Conservation (phyloP, 1,140 invertebrate species). For the Whitmania pigra region DNA sequence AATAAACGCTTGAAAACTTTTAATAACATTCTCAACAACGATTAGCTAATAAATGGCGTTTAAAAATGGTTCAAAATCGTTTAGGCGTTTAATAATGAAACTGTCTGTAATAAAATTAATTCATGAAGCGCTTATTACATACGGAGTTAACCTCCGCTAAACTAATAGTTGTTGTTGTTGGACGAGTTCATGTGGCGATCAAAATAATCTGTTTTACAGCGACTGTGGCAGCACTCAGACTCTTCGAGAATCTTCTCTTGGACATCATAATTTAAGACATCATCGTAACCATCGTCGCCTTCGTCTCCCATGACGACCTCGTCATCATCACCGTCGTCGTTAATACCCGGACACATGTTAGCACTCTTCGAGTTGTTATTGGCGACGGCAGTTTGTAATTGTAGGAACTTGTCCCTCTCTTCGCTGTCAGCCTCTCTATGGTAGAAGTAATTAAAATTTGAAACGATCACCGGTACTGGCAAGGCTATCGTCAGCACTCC, state of each 20-base stretch:
- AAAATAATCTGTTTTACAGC: background rate
- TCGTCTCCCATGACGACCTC: background rate
- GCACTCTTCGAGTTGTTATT: too few relatives aligned
- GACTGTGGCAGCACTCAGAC: background rate
- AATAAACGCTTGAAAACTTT: background rate
- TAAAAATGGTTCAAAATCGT: too few relatives aligned
- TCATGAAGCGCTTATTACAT: too few relatives aligned
- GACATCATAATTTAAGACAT: background rate
- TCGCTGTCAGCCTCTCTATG: constrained; percentile 51
- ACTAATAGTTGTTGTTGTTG: background rate
- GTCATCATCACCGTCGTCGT: background rate
- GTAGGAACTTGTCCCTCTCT: constrained; percentile 1
- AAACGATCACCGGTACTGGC: constrained; percentile 96
- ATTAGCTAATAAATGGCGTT: background rate
- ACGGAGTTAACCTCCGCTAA: too few relatives aligned
- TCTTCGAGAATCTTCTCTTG: background rate
- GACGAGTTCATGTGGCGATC: background rate
- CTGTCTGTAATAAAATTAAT: too few relatives aligned
- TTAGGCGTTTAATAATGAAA: too few relatives aligned
- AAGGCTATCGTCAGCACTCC: constrained; percentile 65
- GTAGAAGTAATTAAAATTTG: constrained; percentile 99
- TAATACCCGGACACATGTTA: too few relatives aligned
- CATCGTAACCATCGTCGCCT: background rate
- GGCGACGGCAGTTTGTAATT: background rate
- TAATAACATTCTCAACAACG: background rate